Evolutionary conservation across 2,888 invertebrate genomes (phyloP).

Genomic region (Thumatha senex): DNA sequence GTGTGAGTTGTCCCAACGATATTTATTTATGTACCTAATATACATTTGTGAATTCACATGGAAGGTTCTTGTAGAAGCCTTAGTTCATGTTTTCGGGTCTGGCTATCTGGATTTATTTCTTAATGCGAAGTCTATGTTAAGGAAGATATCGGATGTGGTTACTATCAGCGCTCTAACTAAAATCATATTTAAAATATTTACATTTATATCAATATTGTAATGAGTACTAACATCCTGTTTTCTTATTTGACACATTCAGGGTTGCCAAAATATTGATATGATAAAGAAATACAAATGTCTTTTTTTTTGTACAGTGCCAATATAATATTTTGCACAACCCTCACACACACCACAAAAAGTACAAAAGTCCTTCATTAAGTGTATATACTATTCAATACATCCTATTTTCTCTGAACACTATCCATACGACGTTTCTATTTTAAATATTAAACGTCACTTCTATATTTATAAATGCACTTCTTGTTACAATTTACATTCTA

Average conservation of each 20-base stretch:
- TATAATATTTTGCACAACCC: conserved; percentile 60
- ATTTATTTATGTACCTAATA: no score
- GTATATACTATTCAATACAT: conserved; percentile 61
- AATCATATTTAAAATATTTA: conserved; percentile 45
- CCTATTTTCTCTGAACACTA: conserved; percentile 73
- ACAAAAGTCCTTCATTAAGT: conserved; percentile 71
- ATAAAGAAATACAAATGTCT: conserved; percentile 28
- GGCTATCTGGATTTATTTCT: conserved; percentile 12
- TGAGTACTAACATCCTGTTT: conserved; percentile 45
- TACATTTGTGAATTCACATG: no score
- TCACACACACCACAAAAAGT: conserved; percentile 74
- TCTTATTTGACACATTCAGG: conserved; percentile 65
- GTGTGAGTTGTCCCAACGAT: no score
- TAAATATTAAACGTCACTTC: conserved; percentile 70
- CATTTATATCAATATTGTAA: conserved; percentile 44
- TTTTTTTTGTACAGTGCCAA: conserved; percentile 34
- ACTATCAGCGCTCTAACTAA: conserved; percentile 46
- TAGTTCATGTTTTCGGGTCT: not conserved
- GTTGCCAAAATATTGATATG: conserved; percentile 48
- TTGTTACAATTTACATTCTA: conserved; percentile 68
- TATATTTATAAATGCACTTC: conserved; percentile 82
- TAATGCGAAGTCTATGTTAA: conserved; percentile 31
- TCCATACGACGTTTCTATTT: conserved; percentile 66
- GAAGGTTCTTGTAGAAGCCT: not conserved
- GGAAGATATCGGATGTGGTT: conserved; percentile 39